Percentiles rank a stretch among this genome's conserved stretches.
phyloP scores from a whole-genome alignment of 2,797 vertebrate genomes.

The Thripadectes ignobilis region DNA sequence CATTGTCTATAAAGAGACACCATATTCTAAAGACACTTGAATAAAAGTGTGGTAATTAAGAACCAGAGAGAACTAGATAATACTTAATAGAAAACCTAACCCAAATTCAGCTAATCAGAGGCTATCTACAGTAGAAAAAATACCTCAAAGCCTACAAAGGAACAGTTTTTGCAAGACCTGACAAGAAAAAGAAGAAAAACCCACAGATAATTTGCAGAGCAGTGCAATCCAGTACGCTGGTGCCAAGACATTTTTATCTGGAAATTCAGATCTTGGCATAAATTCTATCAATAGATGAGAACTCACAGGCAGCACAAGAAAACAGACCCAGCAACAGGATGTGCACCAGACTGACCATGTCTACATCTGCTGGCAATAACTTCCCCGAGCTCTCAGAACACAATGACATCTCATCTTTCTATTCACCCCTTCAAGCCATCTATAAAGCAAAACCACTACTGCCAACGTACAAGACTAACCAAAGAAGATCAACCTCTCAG shows the following conservation, averaged over 20 bases:
- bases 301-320: background rate
- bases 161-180: background rate
- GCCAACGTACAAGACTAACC: background rate
- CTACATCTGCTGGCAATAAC: conserved; percentile 2
- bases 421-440: background rate
- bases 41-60: background rate
- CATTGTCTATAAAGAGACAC: background rate
- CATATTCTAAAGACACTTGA: background rate
- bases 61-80: background rate
- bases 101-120: background rate
- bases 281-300: background rate
- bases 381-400: background rate
- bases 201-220: background rate
- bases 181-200: background rate
- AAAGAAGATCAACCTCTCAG: background rate
- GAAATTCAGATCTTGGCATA: background rate
- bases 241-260: background rate
- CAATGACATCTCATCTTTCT: background rate
- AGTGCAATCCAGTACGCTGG: background rate
- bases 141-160: background rate
- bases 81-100: background rate
- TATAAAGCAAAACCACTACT: background rate
- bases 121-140: background rate
- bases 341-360: background rate
- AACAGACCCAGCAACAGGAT: conserved; percentile 10